Percentiles rank a stretch among this genome's conserved stretches.
Evolutionary conservation across 2,888 invertebrate genomes (phyloP).

Genomic region (Spialia ferax): DNA sequence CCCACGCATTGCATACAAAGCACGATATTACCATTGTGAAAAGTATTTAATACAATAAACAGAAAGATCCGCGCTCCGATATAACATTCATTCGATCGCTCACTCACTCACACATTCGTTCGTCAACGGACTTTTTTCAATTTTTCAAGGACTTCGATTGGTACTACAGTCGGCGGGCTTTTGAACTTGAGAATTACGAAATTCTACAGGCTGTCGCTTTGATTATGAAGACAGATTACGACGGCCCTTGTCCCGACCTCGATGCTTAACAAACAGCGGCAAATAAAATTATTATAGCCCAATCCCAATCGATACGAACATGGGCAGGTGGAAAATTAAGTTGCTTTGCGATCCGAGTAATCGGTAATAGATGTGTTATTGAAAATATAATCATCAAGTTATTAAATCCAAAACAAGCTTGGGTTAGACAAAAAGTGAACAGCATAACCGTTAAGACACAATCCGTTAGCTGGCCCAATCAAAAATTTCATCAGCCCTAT

Average conservation of each 20-base stretch:
- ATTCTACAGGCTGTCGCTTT: conserved; percentile 49
- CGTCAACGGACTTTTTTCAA: conserved; percentile 59
- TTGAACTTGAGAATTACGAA: conserved; percentile 64
- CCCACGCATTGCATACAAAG: conserved; percentile 73
- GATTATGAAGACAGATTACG: conserved; percentile 57
- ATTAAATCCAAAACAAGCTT: conserved; percentile 60
- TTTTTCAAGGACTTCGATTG: conserved; percentile 76
- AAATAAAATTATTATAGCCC: conserved; percentile 40
- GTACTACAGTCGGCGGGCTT: conserved; percentile 76
- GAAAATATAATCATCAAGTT: conserved; percentile 50
- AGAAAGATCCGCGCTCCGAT: conserved; percentile 79
- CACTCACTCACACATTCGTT: conserved; percentile 64
- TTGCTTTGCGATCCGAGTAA: conserved; percentile 30
- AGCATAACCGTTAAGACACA: conserved; percentile 77
- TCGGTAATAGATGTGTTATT: conserved; percentile 41
- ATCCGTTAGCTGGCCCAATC: conserved; percentile 83
- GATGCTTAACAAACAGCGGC: conserved; percentile 40
- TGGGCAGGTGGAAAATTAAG: conserved; percentile 40
- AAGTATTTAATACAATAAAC: conserved; percentile 74
- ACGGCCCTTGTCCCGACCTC: conserved; percentile 44
- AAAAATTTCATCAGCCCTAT: conserved; percentile 83
- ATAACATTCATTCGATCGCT: conserved; percentile 66
- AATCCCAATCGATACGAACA: conserved; percentile 43
- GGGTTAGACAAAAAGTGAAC: conserved; percentile 20
- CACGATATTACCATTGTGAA: conserved; percentile 66